Evolutionary conservation across 2,113 vertebrate genomes (phyloP).

Genomic region (Polyodon spathula): DNA sequence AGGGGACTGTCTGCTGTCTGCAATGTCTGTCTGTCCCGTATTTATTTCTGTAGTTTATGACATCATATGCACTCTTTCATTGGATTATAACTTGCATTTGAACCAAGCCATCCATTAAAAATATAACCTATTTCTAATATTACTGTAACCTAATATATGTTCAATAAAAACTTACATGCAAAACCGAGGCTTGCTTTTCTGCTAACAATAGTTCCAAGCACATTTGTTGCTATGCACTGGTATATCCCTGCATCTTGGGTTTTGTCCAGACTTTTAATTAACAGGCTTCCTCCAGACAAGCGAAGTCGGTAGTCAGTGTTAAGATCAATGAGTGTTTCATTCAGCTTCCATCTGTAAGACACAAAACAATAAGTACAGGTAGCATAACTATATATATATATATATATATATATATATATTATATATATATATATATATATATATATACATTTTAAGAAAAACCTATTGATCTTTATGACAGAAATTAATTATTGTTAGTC

Average conservation of each 20-base stretch:
- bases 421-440: too few relatives aligned
- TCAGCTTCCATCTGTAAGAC: constrained; percentile 75
- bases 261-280: constrained; percentile 62
- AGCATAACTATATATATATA: constrained; percentile 34
- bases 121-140: background rate
- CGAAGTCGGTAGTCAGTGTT: constrained; percentile 59
- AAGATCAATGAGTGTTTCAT: constrained; percentile 69
- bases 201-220: constrained; percentile 61
- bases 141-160: background rate
- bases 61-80: background rate
- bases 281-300: constrained; percentile 64
- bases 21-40: too few relatives aligned
- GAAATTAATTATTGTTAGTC: too few relatives aligned
- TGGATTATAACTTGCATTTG: background rate
- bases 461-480: too few relatives aligned
- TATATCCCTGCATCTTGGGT: constrained; percentile 65
- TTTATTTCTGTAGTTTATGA: too few relatives aligned
- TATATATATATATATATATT: too few relatives aligned
- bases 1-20: too few relatives aligned
- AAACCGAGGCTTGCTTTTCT: constrained; percentile 66
- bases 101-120: background rate
- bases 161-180: constrained; percentile 65
- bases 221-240: constrained; percentile 64
- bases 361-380: constrained; percentile 68
- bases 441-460: too few relatives aligned